Evolutionary conservation across 2,888 invertebrate species (phyloP).

Genomic region (Steinernema hermaphroditum): DNA sequence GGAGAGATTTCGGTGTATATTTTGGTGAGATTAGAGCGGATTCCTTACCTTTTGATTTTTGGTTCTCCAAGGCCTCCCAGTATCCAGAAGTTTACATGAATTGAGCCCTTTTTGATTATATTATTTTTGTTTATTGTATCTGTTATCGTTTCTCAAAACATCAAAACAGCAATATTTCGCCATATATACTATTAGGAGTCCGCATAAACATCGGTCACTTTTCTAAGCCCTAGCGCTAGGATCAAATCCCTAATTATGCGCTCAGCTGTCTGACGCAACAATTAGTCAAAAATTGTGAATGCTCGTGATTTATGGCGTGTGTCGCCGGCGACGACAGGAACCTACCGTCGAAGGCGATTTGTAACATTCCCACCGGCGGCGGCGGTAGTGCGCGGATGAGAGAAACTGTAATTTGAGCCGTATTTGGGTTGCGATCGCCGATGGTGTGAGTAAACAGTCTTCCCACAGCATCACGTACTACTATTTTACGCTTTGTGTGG

Average conservation of each 20-base stretch:
- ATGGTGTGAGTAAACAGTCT: constrained; percentile 2
- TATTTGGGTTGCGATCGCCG: constrained; percentile 26
- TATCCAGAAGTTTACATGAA: too few species aligned
- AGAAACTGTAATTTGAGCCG: constrained; percentile 1
- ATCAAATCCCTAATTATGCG: constrained; percentile 2
- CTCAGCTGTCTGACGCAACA: constrained; percentile 23
- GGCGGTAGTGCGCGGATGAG: neutral
- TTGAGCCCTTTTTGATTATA: too few species aligned
- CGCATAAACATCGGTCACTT: too few species aligned
- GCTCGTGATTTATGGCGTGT: constrained; percentile 24
- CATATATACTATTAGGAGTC: too few species aligned
- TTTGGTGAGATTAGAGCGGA: too few species aligned
- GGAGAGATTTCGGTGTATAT: too few species aligned
- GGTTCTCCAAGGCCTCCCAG: too few species aligned
- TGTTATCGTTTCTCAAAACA: too few species aligned
- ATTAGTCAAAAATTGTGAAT: constrained; percentile 6
- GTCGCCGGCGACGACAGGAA: constrained; percentile 26
- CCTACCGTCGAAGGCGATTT: constrained; percentile 9
- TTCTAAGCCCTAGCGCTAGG: neutral
- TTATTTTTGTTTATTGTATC: too few species aligned
- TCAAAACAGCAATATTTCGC: too few species aligned
- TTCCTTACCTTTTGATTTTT: too few species aligned
- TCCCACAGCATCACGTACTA: neutral
- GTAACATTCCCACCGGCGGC: constrained; percentile 17
- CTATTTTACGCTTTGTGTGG: neutral